Conservation (phyloP, 2,113 vertebrate species). For the Takifugu bimaculatus region DNA sequence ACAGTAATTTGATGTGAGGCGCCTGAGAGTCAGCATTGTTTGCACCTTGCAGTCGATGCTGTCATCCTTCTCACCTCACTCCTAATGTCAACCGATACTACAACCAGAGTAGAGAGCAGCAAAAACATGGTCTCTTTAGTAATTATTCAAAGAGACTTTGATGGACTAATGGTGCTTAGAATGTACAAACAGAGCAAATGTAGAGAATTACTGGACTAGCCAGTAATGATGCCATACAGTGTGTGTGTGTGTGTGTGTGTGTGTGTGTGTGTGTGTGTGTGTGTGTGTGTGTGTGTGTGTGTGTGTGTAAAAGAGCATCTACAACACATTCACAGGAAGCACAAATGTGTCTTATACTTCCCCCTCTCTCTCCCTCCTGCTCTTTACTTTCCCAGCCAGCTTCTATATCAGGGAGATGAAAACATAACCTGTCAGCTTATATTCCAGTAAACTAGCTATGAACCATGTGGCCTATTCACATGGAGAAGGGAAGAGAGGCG, state of each 20-base stretch:
- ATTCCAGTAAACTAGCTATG: constrained; percentile 79
- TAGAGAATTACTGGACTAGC: constrained; percentile 57
- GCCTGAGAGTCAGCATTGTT: constrained; percentile 35
- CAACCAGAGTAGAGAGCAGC: constrained; percentile 60
- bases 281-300: constrained; percentile 39
- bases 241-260: constrained; percentile 45
- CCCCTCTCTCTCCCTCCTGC: constrained; percentile 18
- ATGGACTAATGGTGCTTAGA: constrained; percentile 69
- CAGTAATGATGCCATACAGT: constrained; percentile 65
- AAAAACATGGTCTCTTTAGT: constrained; percentile 66
- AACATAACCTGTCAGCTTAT: constrained; percentile 81
- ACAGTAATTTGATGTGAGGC: constrained; percentile 14
- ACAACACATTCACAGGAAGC: constrained; percentile 65
- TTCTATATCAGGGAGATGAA: constrained; percentile 72
- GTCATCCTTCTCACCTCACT: constrained; percentile 41
- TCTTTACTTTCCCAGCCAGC: constrained; percentile 52
- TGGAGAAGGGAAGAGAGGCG: constrained; percentile 43
- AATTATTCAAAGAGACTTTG: constrained; percentile 70
- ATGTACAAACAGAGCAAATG: constrained; percentile 69
- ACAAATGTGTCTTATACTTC: constrained; percentile 54
- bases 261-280: constrained; percentile 38
- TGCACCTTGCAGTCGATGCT: neutral
- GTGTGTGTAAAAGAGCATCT: constrained; percentile 36
- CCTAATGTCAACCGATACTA: constrained; percentile 36
- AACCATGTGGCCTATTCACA: constrained; percentile 71